phyloP scores from a whole-genome alignment of 1,140 invertebrate species.

The Battus philenor region DNA sequence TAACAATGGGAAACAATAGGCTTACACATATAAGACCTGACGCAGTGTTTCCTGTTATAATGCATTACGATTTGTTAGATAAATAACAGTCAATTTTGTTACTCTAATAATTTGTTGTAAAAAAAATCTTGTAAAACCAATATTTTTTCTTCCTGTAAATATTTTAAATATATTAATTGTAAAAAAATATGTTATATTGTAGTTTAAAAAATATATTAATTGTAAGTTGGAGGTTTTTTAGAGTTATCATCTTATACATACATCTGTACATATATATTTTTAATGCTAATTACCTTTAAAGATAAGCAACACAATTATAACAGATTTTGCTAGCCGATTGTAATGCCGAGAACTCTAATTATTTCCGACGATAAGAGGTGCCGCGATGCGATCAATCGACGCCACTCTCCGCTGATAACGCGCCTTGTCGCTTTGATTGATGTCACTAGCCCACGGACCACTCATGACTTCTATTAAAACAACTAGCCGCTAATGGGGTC shows the following conservation, averaged over 20 bases:
- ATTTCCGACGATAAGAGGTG: conserved; percentile 60
- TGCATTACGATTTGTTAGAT: too few relatives aligned
- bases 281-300: background rate
- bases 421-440: conserved; percentile 51
- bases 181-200: too few relatives aligned
- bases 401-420: conserved; percentile 49
- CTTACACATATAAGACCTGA: too few relatives aligned
- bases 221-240: too few relatives aligned
- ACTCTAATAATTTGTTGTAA: too few relatives aligned
- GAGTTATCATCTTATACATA: conserved; percentile 25
- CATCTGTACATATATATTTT: background rate
- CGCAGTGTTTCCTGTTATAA: too few relatives aligned
- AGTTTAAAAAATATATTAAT: too few relatives aligned
- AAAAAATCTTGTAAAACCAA: too few relatives aligned
- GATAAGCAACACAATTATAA: conserved; percentile 25
- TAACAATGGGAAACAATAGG: too few relatives aligned
- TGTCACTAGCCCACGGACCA: conserved; percentile 49
- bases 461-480: conserved; percentile 54
- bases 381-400: conserved; percentile 55
- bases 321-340: conserved; percentile 28
- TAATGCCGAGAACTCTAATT: conserved; percentile 26
- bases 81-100: too few relatives aligned
- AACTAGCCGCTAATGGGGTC: conserved; percentile 60
- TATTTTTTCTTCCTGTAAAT: too few relatives aligned
- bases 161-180: too few relatives aligned